A percentile compares a stretch with the other conserved stretches of the same genome.
These are phyloP conservation scores for Lasioglossum leucozonium DNA, from an alignment of 2,888 invertebrate species.

Conservation along the genomic window DNA sequence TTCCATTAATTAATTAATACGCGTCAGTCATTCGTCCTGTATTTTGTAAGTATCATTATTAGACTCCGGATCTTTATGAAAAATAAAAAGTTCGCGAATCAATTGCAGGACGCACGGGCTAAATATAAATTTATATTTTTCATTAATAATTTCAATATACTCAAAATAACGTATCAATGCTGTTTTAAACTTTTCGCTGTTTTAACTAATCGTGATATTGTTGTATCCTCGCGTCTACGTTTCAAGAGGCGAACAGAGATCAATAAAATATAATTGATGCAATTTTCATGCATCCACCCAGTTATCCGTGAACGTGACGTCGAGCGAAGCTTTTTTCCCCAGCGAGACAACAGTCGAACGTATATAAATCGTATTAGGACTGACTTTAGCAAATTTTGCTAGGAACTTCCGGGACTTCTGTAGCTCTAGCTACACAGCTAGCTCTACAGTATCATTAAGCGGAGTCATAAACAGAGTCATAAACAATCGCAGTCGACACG, in stretches of 20 bases:
- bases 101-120: too few species aligned
- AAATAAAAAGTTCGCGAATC: too few species aligned
- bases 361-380: neutral
- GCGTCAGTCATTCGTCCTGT: neutral
- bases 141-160: too few species aligned
- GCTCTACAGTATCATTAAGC: neutral
- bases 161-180: too few species aligned
- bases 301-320: neutral
- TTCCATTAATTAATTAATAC: neutral
- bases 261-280: neutral
- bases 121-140: too few species aligned
- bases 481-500: constrained; percentile 9
- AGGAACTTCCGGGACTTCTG: neutral
- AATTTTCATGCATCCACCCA: neutral
- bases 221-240: neutral
- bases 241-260: neutral
- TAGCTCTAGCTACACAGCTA: neutral
- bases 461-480: constrained; percentile 15
- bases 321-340: neutral
- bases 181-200: too few species aligned
- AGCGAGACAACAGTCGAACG: neutral
- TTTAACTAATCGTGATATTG: too few species aligned
- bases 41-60: neutral
- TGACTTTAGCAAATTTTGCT: neutral
- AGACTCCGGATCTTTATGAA: too few species aligned